phyloP scores from a whole-genome alignment of 1,140 invertebrate species.

The Caenorhabditis brenneri region DNA sequence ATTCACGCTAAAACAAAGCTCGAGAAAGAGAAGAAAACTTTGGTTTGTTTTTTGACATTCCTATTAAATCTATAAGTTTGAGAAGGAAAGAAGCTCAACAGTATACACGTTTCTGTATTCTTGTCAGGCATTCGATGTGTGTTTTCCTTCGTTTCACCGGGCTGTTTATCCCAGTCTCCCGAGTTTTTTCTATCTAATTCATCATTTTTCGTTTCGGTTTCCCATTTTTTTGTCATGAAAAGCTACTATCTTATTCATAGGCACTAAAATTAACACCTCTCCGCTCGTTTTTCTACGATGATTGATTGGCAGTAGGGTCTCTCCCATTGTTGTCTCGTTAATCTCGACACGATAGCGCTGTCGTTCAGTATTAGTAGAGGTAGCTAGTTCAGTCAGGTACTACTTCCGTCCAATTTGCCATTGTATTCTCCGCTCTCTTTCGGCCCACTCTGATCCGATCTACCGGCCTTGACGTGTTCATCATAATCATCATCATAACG shows the following conservation, averaged over 20 bases:
- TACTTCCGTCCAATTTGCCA: conserved; percentile 4
- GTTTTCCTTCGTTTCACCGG: too few relatives aligned
- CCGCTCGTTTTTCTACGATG: not conserved
- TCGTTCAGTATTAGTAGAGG: not conserved
- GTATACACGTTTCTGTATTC: too few relatives aligned
- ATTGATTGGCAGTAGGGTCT: not conserved
- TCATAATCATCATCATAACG: conserved; percentile 20
- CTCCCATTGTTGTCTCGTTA: not conserved
- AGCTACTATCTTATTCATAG: not conserved
- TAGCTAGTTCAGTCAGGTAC: not conserved
- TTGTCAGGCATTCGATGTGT: too few relatives aligned
- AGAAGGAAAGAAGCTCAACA: too few relatives aligned
- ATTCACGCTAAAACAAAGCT: too few relatives aligned
- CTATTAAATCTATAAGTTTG: too few relatives aligned
- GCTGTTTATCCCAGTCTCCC: not conserved
- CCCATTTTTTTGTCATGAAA: not conserved
- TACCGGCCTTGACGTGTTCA: conserved; percentile 35
- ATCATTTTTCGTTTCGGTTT: not conserved
- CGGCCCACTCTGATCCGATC: not conserved
- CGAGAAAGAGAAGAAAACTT: not conserved
- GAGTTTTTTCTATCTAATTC: not conserved
- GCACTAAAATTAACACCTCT: conserved; percentile 7
- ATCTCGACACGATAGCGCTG: not conserved
- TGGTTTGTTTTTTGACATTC: too few relatives aligned
- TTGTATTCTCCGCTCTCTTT: not conserved